These are phyloP conservation scores for Drosophila percnosoma DNA, from an alignment of 2,888 invertebrate genomes.

Conservation along the genomic window DNA sequence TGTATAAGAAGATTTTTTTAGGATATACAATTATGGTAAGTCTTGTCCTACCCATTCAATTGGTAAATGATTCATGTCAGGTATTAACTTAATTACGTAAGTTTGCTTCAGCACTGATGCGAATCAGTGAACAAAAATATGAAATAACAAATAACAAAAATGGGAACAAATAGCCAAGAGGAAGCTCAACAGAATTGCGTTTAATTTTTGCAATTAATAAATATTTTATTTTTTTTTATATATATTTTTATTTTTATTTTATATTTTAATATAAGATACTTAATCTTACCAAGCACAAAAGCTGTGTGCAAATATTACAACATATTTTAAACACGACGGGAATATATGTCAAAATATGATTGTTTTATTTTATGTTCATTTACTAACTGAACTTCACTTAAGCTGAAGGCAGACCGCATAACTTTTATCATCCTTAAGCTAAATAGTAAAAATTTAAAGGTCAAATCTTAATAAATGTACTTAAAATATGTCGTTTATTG, in stretches of 20 bases:
- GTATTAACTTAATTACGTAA: slow-evolving; percentile 10
- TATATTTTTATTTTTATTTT: too few relatives aligned
- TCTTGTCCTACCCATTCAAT: background rate
- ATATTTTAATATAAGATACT: background rate
- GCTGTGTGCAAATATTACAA: background rate
- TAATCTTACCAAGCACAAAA: too few relatives aligned
- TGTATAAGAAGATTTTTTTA: background rate
- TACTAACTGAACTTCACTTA: background rate
- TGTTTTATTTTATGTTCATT: background rate
- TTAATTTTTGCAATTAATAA: background rate
- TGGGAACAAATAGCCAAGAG: background rate
- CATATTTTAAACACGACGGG: background rate
- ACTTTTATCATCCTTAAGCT: slow-evolving; percentile 29
- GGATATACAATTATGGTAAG: background rate
- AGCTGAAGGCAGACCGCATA: background rate
- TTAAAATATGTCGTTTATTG: slow-evolving; percentile 37
- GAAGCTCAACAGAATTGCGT: background rate
- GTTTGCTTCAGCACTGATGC: slow-evolving; percentile 10
- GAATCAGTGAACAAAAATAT: slow-evolving; percentile 26
- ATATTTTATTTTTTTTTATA: too few relatives aligned
- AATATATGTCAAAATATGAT: background rate
- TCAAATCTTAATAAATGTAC: slow-evolving; percentile 32
- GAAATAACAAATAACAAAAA: background rate
- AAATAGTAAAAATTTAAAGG: slow-evolving; percentile 25
- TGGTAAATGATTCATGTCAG: slow-evolving; percentile 13